These are phyloP conservation scores for Adelognathus sp. DNA, from an alignment of 2,888 invertebrate species.

Conservation along the genomic window DNA sequence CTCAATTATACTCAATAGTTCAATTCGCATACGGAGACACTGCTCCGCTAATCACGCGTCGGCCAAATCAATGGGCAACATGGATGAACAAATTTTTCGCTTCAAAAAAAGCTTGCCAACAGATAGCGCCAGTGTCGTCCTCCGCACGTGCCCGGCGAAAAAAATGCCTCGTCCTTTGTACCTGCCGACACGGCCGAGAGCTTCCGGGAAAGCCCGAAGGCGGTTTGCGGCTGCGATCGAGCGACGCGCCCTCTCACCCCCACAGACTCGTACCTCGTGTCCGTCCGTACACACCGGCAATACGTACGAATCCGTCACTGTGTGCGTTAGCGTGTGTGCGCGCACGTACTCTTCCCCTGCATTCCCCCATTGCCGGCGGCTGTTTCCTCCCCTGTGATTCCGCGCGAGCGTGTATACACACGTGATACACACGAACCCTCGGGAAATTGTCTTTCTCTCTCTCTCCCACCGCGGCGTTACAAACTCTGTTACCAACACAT, in stretches of 20 bases:
- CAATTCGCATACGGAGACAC: too few relatives aligned
- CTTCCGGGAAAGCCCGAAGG: conserved; percentile 68
- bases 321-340: background rate
- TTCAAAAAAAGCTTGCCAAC: conserved; percentile 55
- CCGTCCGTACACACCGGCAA: background rate
- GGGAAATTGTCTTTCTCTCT: too few relatives aligned
- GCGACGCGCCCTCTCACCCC: conserved; percentile 69
- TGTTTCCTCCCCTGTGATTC: conserved; percentile 62
- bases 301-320: conserved; percentile 11
- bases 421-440: conserved; percentile 34
- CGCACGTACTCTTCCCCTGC: conserved; percentile 31
- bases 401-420: conserved; percentile 29
- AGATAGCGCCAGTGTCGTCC: conserved; percentile 69
- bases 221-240: conserved; percentile 69
- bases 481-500: too few relatives aligned
- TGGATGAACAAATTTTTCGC: background rate
- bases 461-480: too few relatives aligned
- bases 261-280: conserved; percentile 36
- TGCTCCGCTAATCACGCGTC: too few relatives aligned
- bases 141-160: conserved; percentile 63
- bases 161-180: conserved; percentile 58
- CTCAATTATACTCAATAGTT: too few relatives aligned
- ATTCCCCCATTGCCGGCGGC: conserved; percentile 46
- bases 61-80: too few relatives aligned
- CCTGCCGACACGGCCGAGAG: conserved; percentile 66